A percentile compares a stretch with the other conserved stretches of the same genome.
phyloP scores from a whole-genome alignment of 2,888 invertebrate species.

The Steromphala cineraria region DNA sequence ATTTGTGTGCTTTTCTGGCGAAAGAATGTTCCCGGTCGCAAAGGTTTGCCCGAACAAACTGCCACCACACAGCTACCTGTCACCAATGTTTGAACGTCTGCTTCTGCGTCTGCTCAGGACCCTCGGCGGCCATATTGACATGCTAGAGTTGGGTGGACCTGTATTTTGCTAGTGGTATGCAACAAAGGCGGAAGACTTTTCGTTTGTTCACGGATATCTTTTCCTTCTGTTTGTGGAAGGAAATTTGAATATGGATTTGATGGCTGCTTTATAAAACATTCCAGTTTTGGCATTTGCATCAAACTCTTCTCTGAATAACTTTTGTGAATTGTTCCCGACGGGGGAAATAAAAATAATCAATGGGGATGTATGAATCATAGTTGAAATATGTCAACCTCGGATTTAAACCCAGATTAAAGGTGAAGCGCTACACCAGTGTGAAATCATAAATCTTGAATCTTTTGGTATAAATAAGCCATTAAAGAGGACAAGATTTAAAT shows the following conservation, averaged over 20 bases:
- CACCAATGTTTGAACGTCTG: conserved; percentile 10
- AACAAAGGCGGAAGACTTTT: conserved; percentile 3
- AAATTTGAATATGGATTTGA: no score
- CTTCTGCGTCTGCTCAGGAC: neutral
- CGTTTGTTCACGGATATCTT: neutral
- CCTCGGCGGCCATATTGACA: conserved; percentile 9
- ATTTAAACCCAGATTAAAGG: no score
- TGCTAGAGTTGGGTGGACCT: neutral
- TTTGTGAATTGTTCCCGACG: no score
- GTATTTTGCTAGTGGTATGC: neutral
- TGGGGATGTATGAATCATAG: no score
- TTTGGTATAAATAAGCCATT: no score
- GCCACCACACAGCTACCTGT: conserved; percentile 9
- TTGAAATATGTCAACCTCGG: no score
- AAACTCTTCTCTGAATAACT: no score
- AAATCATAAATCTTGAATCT: no score
- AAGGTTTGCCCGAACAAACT: neutral
- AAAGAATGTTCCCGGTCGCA: neutral
- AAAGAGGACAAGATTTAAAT: neutral
- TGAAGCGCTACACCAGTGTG: no score
- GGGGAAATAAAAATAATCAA: no score
- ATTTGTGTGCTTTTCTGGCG: neutral
- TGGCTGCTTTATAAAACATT: no score
- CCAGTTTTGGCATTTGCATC: no score
- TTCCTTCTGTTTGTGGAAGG: neutral